Evolutionary conservation across 2,113 vertebrate species (phyloP).

Genomic region (Seriola aureovittata): DNA sequence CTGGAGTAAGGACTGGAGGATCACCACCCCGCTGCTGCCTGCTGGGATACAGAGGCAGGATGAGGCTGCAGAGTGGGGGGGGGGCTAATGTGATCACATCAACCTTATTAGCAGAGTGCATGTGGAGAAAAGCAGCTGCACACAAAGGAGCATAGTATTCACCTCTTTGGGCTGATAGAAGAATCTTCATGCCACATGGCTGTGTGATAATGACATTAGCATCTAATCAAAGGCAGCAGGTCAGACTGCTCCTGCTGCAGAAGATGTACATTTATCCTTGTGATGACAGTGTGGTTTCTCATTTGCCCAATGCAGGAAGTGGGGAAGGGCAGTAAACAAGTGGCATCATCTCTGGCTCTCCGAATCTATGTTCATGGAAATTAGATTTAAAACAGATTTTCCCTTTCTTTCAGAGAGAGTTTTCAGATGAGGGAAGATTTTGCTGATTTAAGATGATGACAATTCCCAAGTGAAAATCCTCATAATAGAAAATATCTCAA

Average conservation of each 20-base stretch:
- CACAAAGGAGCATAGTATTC: constrained; percentile 70
- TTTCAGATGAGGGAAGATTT: neutral
- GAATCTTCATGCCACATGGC: constrained; percentile 31
- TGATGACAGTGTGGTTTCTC: constrained; percentile 36
- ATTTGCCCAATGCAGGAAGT: constrained; percentile 27
- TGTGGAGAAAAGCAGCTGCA: constrained; percentile 37
- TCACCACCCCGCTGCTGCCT: constrained; percentile 20
- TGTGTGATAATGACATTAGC: constrained; percentile 60
- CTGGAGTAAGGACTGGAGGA: constrained; percentile 28
- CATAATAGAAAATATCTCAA: neutral
- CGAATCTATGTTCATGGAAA: neutral
- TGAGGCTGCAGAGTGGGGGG: constrained; percentile 5
- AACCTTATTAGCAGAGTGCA: constrained; percentile 54
- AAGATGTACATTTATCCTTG: constrained; percentile 42
- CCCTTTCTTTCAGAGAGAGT: neutral
- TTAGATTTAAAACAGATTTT: neutral
- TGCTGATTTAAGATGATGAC: neutral
- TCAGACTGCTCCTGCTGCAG: constrained; percentile 23
- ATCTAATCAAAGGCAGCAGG: constrained; percentile 57
- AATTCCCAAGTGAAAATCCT: constrained; percentile 3
- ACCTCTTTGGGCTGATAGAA: constrained; percentile 28
- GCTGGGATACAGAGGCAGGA: constrained; percentile 39
- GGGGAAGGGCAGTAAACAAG: constrained; percentile 20
- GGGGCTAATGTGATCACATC: constrained; percentile 67
- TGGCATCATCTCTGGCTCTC: neutral